These are phyloP conservation scores for Oxyruncus cristatus DNA, from an alignment of 2,113 vertebrate species.

Conservation along the genomic window DNA sequence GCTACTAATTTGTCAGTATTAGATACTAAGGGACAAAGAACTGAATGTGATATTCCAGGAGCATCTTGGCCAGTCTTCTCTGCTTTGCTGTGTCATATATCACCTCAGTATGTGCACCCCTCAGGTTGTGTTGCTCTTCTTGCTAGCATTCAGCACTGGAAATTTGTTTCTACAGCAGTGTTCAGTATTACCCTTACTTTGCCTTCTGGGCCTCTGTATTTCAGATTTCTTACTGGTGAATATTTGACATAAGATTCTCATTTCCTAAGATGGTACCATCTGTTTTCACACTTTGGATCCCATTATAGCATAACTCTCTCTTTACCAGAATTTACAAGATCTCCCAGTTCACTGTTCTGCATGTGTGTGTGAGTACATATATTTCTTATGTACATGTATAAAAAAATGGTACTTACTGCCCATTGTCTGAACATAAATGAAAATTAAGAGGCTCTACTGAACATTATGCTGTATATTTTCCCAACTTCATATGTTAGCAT, in stretches of 20 bases:
- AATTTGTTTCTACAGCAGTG: not conserved
- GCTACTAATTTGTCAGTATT: not conserved
- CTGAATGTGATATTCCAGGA: not conserved
- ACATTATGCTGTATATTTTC: not conserved
- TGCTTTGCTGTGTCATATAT: not conserved
- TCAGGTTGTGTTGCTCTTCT: not conserved
- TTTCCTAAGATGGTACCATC: not conserved
- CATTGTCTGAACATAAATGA: not conserved
- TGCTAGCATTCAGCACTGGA: not conserved
- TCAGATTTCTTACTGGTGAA: not conserved
- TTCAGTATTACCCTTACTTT: not conserved
- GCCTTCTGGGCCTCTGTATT: not conserved
- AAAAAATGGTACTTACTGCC: not conserved
- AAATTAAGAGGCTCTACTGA: not conserved
- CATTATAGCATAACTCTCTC: rapidly evolving
- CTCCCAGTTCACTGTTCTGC: not conserved
- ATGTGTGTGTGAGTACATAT: not conserved
- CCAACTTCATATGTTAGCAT: not conserved
- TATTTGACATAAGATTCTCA: not conserved
- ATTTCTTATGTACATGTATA: not conserved
- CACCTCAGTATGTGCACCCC: not conserved
- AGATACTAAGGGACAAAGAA: not conserved
- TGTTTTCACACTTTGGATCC: not conserved
- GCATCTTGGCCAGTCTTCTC: not conserved
- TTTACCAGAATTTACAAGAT: not conserved